Conservation (phyloP, 2,113 vertebrate species). For the Ictidomys tridecemlineatus region DNA sequence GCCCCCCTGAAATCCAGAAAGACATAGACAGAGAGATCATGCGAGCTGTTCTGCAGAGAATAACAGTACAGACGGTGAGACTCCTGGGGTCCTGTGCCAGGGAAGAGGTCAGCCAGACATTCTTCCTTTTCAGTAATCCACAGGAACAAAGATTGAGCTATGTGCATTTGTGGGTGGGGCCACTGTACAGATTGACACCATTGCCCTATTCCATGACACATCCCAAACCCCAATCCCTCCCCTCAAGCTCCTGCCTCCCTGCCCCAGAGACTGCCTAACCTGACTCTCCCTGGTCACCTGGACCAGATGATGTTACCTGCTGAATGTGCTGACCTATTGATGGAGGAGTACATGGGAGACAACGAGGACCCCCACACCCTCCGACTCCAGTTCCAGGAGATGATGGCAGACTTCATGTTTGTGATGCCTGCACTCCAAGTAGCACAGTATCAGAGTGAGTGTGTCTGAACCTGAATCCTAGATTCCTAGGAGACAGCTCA, state of each 20-base stretch:
- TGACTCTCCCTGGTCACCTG: not conserved
- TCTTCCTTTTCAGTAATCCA: no score
- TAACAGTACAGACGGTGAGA: not conserved
- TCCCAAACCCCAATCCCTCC: no score
- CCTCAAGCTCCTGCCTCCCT: no score
- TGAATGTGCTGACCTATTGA: constrained; percentile 64
- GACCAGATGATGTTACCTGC: constrained; percentile 57
- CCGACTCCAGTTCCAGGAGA: constrained; percentile 65
- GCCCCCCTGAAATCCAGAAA: no score
- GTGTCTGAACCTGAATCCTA: no score
- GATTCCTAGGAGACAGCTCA: no score
- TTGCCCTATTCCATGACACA: not conserved
- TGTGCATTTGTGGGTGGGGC: not conserved
- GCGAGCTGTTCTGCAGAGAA: not conserved
- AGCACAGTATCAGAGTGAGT: no score
- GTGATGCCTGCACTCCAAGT: not conserved
- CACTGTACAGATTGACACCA: not conserved
- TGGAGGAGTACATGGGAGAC: constrained; percentile 88
- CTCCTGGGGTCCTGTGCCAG: not conserved
- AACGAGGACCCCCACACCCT: constrained; percentile 84
- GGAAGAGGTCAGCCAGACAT: not conserved
- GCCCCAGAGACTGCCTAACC: not conserved
- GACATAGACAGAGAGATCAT: not conserved
- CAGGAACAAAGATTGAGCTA: constrained; percentile 67
- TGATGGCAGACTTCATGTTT: constrained; percentile 87